Conservation (phyloP, 1,140 invertebrate genomes). For the Pseudobourletiella spinata region DNA sequence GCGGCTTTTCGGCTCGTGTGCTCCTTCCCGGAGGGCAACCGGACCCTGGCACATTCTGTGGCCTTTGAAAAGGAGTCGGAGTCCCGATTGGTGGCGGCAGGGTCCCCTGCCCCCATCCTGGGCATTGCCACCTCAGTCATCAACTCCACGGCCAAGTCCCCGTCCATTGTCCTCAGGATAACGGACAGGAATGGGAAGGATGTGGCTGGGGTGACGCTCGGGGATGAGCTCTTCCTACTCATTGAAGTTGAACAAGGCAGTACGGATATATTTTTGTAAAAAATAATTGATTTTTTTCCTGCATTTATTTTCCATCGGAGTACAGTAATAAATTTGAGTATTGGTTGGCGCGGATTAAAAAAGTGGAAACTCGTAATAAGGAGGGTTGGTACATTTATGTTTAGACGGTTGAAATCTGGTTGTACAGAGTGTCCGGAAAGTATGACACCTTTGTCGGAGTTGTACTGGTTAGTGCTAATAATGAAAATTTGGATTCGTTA, state of each 20-base stretch:
- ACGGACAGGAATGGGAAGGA: slow-evolving; percentile 32
- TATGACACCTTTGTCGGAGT: no score
- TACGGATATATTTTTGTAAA: slow-evolving; percentile 3
- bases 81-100: slow-evolving; percentile 21
- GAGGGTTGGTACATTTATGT: no score
- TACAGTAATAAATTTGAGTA: no score
- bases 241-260: slow-evolving; percentile 30
- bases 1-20: slow-evolving; percentile 33
- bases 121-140: slow-evolving; percentile 34
- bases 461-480: no score
- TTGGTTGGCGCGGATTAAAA: no score
- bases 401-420: no score
- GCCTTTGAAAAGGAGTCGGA: slow-evolving; percentile 34
- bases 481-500: no score
- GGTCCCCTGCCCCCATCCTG: slow-evolving; percentile 22
- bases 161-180: slow-evolving; percentile 23
- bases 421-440: no score
- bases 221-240: slow-evolving; percentile 30
- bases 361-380: no score
- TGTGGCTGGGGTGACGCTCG: slow-evolving; percentile 29
- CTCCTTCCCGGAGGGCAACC: slow-evolving; percentile 30
- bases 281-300: no score
- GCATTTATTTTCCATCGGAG: no score
- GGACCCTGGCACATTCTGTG: slow-evolving; percentile 29
- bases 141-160: slow-evolving; percentile 34